A percentile compares a stretch with the other conserved stretches of the same genome.
Conservation (phyloP, 2,888 invertebrate genomes). For the Cataglyphis rosenhaueri region DNA sequence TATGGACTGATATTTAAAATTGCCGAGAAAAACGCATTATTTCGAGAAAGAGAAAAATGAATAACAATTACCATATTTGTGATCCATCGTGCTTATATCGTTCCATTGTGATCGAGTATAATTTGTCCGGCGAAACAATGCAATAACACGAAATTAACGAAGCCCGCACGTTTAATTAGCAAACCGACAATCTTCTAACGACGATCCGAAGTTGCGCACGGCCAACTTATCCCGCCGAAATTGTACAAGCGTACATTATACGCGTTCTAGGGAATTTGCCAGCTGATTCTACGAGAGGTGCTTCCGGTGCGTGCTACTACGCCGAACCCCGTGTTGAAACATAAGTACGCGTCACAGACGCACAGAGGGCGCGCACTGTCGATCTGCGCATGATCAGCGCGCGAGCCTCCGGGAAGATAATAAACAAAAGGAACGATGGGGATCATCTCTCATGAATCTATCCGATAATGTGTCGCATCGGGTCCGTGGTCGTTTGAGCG, state of each 20-base stretch:
- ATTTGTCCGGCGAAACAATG: neutral
- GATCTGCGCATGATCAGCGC: conserved; percentile 55
- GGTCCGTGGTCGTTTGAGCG: conserved; percentile 69
- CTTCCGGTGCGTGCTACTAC: neutral
- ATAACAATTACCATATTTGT: conserved; percentile 12
- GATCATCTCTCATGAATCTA: conserved; percentile 68
- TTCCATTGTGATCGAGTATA: neutral
- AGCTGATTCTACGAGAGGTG: conserved; percentile 22
- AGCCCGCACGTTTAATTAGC: too few relatives aligned
- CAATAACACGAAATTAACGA: neutral
- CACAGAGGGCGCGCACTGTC: conserved; percentile 42
- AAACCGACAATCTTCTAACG: neutral
- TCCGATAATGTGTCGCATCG: conserved; percentile 71
- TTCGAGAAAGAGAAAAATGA: neutral
- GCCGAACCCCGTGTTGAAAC: conserved; percentile 44
- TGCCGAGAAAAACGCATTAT: neutral
- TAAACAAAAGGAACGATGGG: conserved; percentile 78
- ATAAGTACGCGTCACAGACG: conserved; percentile 4
- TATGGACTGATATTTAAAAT: neutral
- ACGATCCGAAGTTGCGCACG: neutral
- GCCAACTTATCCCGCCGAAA: neutral
- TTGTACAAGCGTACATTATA: neutral
- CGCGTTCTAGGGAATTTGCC: conserved; percentile 1
- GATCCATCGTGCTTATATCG: neutral
- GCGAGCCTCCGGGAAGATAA: conserved; percentile 76